Percentiles rank a stretch among this genome's conserved stretches.
These are phyloP conservation scores for Dicyema japonicum DNA, from an alignment of 1,140 invertebrate species.

Conservation along the genomic window DNA sequence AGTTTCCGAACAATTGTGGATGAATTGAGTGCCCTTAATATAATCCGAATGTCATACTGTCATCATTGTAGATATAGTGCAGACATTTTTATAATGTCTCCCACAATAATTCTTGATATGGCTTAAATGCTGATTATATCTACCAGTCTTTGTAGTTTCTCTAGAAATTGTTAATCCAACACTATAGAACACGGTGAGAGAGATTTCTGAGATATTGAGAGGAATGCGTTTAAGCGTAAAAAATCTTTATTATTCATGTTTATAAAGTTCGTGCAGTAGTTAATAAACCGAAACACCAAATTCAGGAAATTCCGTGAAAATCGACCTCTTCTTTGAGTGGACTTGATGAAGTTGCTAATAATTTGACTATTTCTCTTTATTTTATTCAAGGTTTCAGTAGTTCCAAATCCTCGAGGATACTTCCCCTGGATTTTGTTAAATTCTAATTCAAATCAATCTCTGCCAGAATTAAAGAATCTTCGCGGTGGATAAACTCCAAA, in stretches of 20 bases:
- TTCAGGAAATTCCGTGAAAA: slow-evolving; percentile 37
- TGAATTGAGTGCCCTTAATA: slow-evolving; percentile 33
- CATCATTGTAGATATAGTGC: slow-evolving; percentile 39
- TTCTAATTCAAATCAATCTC: slow-evolving; percentile 15
- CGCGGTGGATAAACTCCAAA: slow-evolving; percentile 34
- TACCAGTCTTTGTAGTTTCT: too few relatives aligned
- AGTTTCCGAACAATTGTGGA: slow-evolving; percentile 27
- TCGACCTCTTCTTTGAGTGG: slow-evolving; percentile 28
- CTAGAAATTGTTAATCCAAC: too few relatives aligned
- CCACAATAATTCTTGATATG: too few relatives aligned
- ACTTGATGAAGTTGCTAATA: slow-evolving; percentile 34
- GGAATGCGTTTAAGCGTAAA: slow-evolving; percentile 37
- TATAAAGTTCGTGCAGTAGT: slow-evolving; percentile 30
- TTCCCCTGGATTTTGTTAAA: slow-evolving; percentile 40
- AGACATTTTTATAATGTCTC: slow-evolving; percentile 11
- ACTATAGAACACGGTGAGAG: slow-evolving; percentile 15
- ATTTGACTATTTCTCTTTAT: slow-evolving; percentile 53
- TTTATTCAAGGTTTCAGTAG: slow-evolving; percentile 49
- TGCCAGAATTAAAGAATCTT: slow-evolving; percentile 42
- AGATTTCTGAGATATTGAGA: slow-evolving; percentile 34
- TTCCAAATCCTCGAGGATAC: slow-evolving; percentile 54
- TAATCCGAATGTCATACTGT: slow-evolving; percentile 36
- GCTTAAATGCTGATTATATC: too few relatives aligned
- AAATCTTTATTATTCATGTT: slow-evolving; percentile 41
- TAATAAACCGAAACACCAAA: slow-evolving; percentile 43